A percentile compares a stretch with the other conserved stretches of the same genome.
These are phyloP conservation scores for Limnephilus rhombicus DNA, from an alignment of 2,888 invertebrate species.

Conservation along the genomic window DNA sequence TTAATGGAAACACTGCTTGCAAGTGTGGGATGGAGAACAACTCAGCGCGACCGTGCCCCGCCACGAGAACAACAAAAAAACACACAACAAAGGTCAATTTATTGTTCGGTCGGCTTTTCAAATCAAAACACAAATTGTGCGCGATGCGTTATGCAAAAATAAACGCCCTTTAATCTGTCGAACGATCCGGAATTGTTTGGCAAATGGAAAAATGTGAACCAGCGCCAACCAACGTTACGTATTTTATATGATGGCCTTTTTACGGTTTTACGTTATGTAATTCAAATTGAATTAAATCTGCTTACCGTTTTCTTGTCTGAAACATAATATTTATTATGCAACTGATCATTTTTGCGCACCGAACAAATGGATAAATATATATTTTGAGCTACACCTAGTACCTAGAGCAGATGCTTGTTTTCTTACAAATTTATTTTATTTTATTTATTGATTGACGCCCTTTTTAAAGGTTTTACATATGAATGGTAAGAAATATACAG, in stretches of 20 bases:
- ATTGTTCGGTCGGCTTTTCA: neutral
- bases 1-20: neutral
- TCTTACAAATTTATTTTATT: too few relatives aligned
- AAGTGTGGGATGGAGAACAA: neutral
- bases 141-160: neutral
- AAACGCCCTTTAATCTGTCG: neutral
- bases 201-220: neutral
- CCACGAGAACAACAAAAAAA: neutral
- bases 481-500: too few relatives aligned
- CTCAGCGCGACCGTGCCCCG: neutral
- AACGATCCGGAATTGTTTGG: neutral
- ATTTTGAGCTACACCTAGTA: neutral
- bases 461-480: too few relatives aligned
- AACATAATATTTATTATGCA: neutral
- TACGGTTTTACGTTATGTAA: neutral
- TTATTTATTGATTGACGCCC: too few relatives aligned
- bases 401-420: neutral
- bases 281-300: neutral
- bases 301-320: neutral
- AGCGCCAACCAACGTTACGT: neutral
- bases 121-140: neutral
- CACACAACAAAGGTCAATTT: neutral
- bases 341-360: neutral
- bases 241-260: neutral
- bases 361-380: neutral